Percentiles rank a stretch among this genome's conserved stretches.
Conservation (phyloP, 2,797 vertebrate genomes). For the Anas bahamensis region DNA sequence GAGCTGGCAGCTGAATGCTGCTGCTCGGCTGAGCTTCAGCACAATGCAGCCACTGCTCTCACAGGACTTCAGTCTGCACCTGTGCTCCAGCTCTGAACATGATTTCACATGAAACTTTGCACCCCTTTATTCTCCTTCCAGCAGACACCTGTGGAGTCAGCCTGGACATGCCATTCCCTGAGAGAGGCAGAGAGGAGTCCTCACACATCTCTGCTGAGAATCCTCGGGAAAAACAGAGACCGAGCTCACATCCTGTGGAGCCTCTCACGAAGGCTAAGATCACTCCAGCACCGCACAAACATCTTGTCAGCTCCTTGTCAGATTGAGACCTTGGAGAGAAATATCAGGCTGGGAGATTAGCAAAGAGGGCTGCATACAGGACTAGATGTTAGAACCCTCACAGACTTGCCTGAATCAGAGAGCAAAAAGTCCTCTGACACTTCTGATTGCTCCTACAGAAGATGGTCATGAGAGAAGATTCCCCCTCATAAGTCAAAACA, state of each 20-base stretch:
- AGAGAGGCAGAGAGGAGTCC: neutral
- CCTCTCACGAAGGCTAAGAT: neutral
- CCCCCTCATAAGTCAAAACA: neutral
- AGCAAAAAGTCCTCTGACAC: neutral
- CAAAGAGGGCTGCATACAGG: neutral
- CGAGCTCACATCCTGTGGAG: neutral
- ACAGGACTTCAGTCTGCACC: neutral
- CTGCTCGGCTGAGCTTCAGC: neutral
- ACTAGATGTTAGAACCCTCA: neutral
- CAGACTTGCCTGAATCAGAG: neutral
- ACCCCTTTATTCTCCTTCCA: neutral
- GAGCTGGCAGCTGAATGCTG: neutral
- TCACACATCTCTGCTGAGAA: neutral
- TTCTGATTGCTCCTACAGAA: neutral
- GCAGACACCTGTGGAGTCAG: neutral
- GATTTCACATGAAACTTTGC: neutral
- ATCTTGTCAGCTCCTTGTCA: neutral
- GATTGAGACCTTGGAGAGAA: neutral
- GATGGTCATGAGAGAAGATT: neutral
- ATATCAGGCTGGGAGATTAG: neutral
- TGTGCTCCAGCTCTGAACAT: neutral
- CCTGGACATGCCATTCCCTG: neutral
- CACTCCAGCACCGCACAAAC: neutral
- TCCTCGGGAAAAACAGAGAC: neutral
- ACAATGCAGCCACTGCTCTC: neutral